Percentiles rank a stretch among this genome's conserved stretches.
These are phyloP conservation scores for Axis porcinus DNA, from an alignment of 2,113 vertebrate species.

Conservation along the genomic window DNA sequence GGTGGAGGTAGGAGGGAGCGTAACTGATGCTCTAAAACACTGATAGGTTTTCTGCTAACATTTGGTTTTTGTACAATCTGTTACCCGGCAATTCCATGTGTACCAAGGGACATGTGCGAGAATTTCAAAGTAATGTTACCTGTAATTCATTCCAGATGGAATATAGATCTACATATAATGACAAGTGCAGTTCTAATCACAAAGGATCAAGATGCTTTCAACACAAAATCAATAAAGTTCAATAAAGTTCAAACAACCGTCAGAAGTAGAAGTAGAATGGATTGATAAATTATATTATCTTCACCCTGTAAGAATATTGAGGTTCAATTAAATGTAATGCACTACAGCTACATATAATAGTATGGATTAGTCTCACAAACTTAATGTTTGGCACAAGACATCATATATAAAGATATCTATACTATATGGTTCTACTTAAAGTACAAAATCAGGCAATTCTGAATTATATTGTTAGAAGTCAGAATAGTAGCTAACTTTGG, in stretches of 20 bases:
- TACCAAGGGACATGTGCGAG: rapidly evolving
- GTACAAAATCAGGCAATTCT: neutral
- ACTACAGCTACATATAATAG: neutral
- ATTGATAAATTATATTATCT: neutral
- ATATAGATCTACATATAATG: neutral
- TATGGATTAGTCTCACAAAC: neutral
- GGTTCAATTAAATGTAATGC: neutral
- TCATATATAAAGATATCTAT: neutral
- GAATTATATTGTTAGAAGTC: neutral
- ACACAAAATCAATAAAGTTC: neutral
- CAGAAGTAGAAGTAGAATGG: neutral
- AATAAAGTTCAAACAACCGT: neutral
- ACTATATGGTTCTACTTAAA: neutral
- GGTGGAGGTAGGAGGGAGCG: neutral
- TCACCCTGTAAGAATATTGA: neutral
- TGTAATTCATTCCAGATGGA: neutral
- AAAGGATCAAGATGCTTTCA: neutral
- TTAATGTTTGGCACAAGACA: neutral
- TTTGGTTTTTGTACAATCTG: neutral
- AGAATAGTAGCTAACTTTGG: neutral
- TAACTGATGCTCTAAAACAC: neutral
- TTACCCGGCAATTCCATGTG: neutral
- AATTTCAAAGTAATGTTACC: neutral
- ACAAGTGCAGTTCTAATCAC: neutral
- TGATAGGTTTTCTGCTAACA: rapidly evolving